Base-by-base conservation (phyloP, 23 tunicate genomes). In the Styela clava region DNA sequence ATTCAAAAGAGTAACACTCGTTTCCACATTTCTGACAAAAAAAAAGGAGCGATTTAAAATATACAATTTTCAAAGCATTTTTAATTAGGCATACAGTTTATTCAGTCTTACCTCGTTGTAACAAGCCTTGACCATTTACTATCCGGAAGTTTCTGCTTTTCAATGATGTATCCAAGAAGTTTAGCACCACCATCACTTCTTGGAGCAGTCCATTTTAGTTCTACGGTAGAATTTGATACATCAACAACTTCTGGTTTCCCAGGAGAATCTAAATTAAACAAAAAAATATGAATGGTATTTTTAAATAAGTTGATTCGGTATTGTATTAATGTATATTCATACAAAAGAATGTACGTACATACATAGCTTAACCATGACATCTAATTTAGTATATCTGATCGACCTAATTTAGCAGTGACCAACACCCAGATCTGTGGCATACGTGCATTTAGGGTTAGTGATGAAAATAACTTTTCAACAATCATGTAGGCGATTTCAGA, bases 171-270 rank as follows among this genome's bases (percentile, higher is more conserved):
- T 0, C 98, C 93, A 2, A 69, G 81, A 1, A 93, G 34, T 63
- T 87, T 87, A n/a, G 74, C 72, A 9, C 90, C 93, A n/a, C 98
- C 98, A 44, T 64, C 67, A 67, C 85, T 78, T 52, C 90, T 85
- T 24, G 98, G 98, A 1, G 89, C 69, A 28, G 78, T 31, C 98
- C 98, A 93, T 35, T 84, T 81, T 16, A 93, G 63, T 74, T 84
- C 89, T 26, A 87, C 92, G n/a, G 83, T 69, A 28, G 35, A 69
- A 67, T 93, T 83, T 21, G 92, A 84, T 9, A 93, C 85, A 74
- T 84, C 87, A 29, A 88, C 81, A 31, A 88, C 89, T 36, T 86
- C 90, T 9, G 94, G 98, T 30, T 81, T 81, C 35, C 89, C 93
- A 35, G 98, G 93, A 9, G 98, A 74, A 82, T 91, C 99, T 36